These are phyloP conservation scores for Heliocidaris tuberculata DNA, from an alignment of 35 echinoderm and acorn worm species.

Conservation along the genomic window DNA sequence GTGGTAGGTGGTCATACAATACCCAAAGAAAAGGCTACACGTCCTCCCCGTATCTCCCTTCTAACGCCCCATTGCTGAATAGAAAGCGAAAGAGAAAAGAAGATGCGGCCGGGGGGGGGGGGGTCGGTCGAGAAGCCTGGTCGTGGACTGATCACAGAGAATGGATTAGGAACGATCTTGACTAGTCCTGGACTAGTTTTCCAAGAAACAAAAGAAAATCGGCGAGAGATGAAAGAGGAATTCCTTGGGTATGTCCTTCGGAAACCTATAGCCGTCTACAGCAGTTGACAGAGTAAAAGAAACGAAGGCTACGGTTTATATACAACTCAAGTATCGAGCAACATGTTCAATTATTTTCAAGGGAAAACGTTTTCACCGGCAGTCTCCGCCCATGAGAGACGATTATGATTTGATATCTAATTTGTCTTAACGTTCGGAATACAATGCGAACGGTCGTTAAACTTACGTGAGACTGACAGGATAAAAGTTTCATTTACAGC, in stretches of 20 bases:
- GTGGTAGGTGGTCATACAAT: conserved; percentile 40
- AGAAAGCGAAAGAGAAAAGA: conserved; percentile 26
- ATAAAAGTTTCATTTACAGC: no score
- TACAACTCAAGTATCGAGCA: neutral
- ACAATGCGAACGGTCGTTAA: no score
- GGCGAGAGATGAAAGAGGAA: neutral
- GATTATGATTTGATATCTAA: neutral
- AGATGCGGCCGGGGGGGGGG: neutral
- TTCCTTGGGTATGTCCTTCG: neutral
- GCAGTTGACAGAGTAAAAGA: neutral
- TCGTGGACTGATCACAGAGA: neutral
- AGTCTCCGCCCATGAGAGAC: neutral
- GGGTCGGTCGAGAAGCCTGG: neutral
- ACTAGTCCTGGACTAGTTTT: neutral
- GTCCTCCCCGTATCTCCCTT: neutral
- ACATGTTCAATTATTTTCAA: conserved; percentile 19
- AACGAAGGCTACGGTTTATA: neutral
- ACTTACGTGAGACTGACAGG: no score
- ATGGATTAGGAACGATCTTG: neutral
- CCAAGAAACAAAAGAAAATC: conserved; percentile 6
- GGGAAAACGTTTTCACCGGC: neutral
- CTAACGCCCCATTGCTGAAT: conserved; percentile 8
- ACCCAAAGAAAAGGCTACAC: neutral
- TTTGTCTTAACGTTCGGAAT: no score
- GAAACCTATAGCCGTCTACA: neutral